Evolutionary conservation across 2,797 vertebrate species (phyloP).

Genomic region (Aeoliscus strigatus): DNA sequence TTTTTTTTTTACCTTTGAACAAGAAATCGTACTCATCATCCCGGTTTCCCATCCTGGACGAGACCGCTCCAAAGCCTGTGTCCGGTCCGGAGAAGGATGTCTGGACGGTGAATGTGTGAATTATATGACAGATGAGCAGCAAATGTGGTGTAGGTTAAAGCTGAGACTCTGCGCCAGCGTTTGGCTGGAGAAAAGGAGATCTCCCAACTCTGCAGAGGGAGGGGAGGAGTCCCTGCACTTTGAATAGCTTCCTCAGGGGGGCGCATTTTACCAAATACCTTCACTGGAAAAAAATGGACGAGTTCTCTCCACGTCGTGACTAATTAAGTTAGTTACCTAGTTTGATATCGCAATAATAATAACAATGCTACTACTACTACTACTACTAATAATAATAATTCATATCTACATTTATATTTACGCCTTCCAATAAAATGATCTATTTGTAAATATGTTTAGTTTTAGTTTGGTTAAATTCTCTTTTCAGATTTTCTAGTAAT

Average conservation of each 20-base stretch:
- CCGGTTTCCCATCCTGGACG: slow-evolving; percentile 81
- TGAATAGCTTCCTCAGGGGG: slow-evolving; percentile 49
- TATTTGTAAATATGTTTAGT: too few relatives aligned
- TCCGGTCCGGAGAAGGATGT: slow-evolving; percentile 56
- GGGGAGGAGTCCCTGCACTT: slow-evolving; percentile 72
- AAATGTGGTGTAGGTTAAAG: slow-evolving; percentile 38
- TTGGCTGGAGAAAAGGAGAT: slow-evolving; percentile 69
- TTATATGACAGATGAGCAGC: slow-evolving; percentile 16
- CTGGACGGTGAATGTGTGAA: slow-evolving; percentile 20
- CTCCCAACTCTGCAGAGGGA: slow-evolving; percentile 73
- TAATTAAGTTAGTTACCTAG: too few relatives aligned
- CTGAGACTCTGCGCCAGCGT: slow-evolving; percentile 72
- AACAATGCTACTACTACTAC: too few relatives aligned
- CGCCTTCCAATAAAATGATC: too few relatives aligned
- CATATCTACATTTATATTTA: too few relatives aligned
- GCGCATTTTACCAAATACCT: slow-evolving; percentile 23
- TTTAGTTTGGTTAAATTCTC: too few relatives aligned
- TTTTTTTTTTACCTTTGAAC: slow-evolving; percentile 77
- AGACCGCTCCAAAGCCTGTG: slow-evolving; percentile 61
- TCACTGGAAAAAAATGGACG: too few relatives aligned
- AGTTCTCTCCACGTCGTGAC: too few relatives aligned
- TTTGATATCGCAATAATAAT: too few relatives aligned
- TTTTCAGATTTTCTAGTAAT: too few relatives aligned
- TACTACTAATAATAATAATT: too few relatives aligned
- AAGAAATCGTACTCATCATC: slow-evolving; percentile 85